Base-by-base conservation (phyloP, 2,888 invertebrate genomes). In the Cheilosia impressa region DNA sequence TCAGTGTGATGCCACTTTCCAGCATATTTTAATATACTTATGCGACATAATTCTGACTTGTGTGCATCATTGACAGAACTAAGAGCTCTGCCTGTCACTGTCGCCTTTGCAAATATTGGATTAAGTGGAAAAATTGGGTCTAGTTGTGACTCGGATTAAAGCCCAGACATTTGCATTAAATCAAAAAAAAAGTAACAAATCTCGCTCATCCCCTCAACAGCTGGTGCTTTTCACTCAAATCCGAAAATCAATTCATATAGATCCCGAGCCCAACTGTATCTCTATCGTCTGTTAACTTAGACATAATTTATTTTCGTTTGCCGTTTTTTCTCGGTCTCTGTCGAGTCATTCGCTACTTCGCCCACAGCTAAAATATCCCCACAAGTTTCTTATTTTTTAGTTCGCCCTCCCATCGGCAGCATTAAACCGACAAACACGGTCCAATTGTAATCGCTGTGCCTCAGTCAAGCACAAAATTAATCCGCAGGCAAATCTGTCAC, bases 401-500 rank as follows among this genome's bases (percentile, higher is more conserved):
- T 31, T 47, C 27, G 24, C n/a, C 22, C 22, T 22, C 47, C 24
- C 24, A 50, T 13, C 10, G 15, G 22, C 52, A 52, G 6, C 55
- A 7, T 13, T 7, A 31, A 58, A 38, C 22, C 38, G 38, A 24
- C 41, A 57, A 80, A 55, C 62, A 57, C 58, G 34, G 58, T 47
- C 77, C 52, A 53, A 73, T 41, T 69, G 69, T 63, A 63, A 68
- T 53, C 62, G 47, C 77, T 45, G 27, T 63, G 47, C 69, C 84
- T 71, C 69, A 80, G 75, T 68, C 80, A 80, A 76, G 84, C 80
- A 80, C 80, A 85, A 85, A 85, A 85, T 85, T 80, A 76, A 85
- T 85, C 80, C 80, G 68, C 60, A 71, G 80, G 80, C 80, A 80
- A 85, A 85, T 85, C 84, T 71, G 84, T 85, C 84, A 85, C 80